A percentile compares a stretch with the other conserved stretches of the same genome.
Evolutionary conservation across 2,888 invertebrate species (phyloP).

Genomic region (Pasiphila rectangulata): DNA sequence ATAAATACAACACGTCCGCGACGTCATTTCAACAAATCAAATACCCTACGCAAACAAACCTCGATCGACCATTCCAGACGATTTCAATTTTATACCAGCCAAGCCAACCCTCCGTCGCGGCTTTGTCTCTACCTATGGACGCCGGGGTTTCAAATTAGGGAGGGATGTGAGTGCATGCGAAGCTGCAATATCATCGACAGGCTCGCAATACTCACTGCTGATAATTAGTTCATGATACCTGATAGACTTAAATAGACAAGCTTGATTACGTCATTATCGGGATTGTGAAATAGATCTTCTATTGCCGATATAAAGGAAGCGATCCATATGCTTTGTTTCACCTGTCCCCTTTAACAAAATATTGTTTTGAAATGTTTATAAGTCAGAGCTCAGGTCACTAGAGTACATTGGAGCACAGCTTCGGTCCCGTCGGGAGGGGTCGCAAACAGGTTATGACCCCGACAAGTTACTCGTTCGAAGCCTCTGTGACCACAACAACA

Average conservation of each 20-base stretch:
- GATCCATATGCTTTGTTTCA: not conserved
- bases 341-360: not conserved
- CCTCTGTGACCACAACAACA: slow-evolving; percentile 58
- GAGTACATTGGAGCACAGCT: slow-evolving; percentile 65
- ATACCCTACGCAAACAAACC: slow-evolving; percentile 67
- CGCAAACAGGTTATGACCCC: slow-evolving; percentile 81
- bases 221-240: not conserved
- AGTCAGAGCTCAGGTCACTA: slow-evolving; percentile 61
- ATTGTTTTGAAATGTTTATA: slow-evolving; percentile 52
- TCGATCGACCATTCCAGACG: slow-evolving; percentile 66
- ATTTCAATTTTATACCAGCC: slow-evolving; percentile 58
- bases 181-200: not conserved
- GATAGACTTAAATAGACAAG: no score
- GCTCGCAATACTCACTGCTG: not conserved
- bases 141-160: slow-evolving; percentile 12
- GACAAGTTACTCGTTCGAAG: slow-evolving; percentile 78
- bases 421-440: slow-evolving; percentile 75
- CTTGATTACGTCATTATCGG: no score
- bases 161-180: slow-evolving; percentile 4
- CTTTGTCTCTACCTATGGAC: slow-evolving; percentile 13
- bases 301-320: no score
- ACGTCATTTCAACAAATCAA: slow-evolving; percentile 74
- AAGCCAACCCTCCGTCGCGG: slow-evolving; percentile 14
- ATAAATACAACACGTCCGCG: slow-evolving; percentile 67
- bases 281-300: no score